Evolutionary conservation across 2,888 invertebrate genomes (phyloP), one percentile per base, ranked within the genome.

Genomic region (Pollenia angustigena): DNA sequence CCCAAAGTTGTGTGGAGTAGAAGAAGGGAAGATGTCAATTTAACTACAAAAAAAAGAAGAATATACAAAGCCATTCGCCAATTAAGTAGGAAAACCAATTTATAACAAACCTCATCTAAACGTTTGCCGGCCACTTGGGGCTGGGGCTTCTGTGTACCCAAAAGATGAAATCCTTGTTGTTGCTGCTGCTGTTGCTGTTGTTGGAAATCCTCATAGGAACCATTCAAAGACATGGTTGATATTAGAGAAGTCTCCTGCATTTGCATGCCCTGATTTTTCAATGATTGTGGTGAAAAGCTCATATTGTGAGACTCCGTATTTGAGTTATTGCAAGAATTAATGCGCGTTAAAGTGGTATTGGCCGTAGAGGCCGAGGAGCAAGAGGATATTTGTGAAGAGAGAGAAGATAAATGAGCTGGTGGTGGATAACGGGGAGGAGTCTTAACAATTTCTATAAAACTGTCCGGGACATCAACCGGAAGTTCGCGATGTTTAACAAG

Each of bases 381-480:
- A 74, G 90, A 91, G 44, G 92, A 91, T 81, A 92, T 88, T 84
- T 92, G 91, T 54, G 91, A 92, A 58, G 90, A 89, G 9, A 92
- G 89, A 42, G 93, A 92, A 7, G 92, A 92, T n/a, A 93, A 87
- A 88, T 93, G 93, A 11, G 91, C 90, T 89, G 94, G 95, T 89
- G 95, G 94, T 66, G 96, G 96, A 91, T 95, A 96, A 90, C 95
- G 95, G 56, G 96, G 95, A 60, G 96, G 95, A 2, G 95, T 95
- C 94, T 97, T 98, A 92, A 96, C 96, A 88, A 96, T 95, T 91
- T 97, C 97, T 88, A 97, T 96, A 94, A 98, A 98, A 91, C 96
- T 96, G 88, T 97, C 97, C 6, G 98, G 98, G 88, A 97, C 97
- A 93, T 98, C 98, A 83, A 98, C 97, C 4, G 98, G 97, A 94